These are phyloP conservation scores for Cydia splendana DNA, from an alignment of 1,140 invertebrate genomes.

Conservation along the genomic window DNA sequence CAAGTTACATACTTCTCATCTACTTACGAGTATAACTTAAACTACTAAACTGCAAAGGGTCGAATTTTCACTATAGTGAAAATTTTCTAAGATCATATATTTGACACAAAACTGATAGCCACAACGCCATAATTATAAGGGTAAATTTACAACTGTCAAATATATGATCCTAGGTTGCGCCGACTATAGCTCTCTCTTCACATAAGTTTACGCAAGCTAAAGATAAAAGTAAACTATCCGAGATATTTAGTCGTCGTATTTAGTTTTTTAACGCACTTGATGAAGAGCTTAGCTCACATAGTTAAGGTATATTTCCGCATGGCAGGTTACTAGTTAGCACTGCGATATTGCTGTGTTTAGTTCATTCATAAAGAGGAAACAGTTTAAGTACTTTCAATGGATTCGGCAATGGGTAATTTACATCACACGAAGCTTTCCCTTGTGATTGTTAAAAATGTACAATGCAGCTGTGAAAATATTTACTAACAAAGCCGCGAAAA, in stretches of 20 bases:
- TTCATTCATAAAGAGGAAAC: slow-evolving; percentile 11
- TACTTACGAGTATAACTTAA: neutral
- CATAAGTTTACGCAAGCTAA: neutral
- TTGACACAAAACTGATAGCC: too few species aligned
- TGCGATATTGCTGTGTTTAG: neutral
- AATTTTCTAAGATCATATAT: too few species aligned
- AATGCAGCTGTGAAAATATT: neutral
- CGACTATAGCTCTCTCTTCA: neutral
- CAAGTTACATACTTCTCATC: neutral
- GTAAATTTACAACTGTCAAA: too few species aligned
- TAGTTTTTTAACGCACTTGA: neutral
- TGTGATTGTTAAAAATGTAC: neutral
- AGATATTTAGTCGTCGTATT: neutral
- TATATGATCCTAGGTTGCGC: too few species aligned
- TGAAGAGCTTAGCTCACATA: neutral
- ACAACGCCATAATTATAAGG: too few species aligned
- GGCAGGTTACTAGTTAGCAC: neutral
- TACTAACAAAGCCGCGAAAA: neutral
- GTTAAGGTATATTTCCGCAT: neutral
- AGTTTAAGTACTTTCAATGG: slow-evolving; percentile 10
- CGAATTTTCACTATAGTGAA: neutral
- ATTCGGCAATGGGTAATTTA: slow-evolving; percentile 2
- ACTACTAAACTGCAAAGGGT: neutral
- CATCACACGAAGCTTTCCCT: neutral
- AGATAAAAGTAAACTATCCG: neutral